A percentile compares a stretch with the other conserved stretches of the same genome.
phyloP scores from a whole-genome alignment of 2,888 invertebrate genomes.

The Xylocampa areola region DNA sequence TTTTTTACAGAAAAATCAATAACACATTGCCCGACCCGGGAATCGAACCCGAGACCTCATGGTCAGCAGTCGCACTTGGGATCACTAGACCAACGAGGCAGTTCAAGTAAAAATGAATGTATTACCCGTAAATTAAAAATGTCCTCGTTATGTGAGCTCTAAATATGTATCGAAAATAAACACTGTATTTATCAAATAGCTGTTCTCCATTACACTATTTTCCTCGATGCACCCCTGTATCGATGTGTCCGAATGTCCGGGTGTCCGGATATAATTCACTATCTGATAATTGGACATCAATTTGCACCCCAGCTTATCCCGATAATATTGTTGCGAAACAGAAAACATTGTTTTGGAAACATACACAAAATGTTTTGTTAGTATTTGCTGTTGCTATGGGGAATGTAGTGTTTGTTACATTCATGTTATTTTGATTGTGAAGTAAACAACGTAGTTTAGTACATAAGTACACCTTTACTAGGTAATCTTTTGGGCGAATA shows the following conservation, averaged over 20 bases:
- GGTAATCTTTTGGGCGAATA: no score
- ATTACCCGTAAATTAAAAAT: no score
- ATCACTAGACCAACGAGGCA: no score
- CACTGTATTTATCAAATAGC: slow-evolving; percentile 20
- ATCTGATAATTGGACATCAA: slow-evolving; percentile 49
- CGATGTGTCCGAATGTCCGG: slow-evolving; percentile 9
- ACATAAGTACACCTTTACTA: no score
- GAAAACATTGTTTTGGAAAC: slow-evolving; percentile 41
- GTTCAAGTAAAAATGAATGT: no score
- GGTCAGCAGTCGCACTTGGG: no score
- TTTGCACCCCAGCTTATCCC: slow-evolving; percentile 37
- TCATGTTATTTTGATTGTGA: background rate
- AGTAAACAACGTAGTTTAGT: no score
- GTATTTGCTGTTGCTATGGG: no score
- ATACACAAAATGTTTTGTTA: slow-evolving; percentile 30
- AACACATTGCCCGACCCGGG: no score
- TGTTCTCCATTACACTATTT: slow-evolving; percentile 3
- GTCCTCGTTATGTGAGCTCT: background rate
- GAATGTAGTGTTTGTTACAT: no score
- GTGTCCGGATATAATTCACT: slow-evolving; percentile 32
- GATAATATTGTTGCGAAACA: slow-evolving; percentile 42
- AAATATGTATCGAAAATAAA: slow-evolving; percentile 1
- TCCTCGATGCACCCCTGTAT: slow-evolving; percentile 15
- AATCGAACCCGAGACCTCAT: no score
- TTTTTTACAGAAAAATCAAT: no score